Evolutionary conservation across 1,140 invertebrate genomes (phyloP).

Genomic region (Drosophila fuyamai): DNA sequence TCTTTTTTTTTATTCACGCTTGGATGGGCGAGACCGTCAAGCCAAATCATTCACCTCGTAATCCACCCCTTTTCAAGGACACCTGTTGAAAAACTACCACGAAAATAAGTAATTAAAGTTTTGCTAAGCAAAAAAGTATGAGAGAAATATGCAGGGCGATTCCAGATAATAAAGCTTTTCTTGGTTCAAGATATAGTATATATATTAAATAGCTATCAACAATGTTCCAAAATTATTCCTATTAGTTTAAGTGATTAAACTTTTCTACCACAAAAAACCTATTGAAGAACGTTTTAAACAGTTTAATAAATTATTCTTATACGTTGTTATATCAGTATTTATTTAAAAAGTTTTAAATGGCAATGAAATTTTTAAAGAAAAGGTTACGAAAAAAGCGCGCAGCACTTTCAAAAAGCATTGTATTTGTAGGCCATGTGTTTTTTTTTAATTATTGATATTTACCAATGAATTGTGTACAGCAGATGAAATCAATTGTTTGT

Average conservation of each 20-base stretch:
- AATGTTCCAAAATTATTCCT: too few relatives aligned
- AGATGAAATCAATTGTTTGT: slow-evolving; percentile 1
- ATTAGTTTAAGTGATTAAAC: too few relatives aligned
- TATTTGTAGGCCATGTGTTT: slow-evolving; percentile 1
- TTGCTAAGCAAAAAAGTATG: too few relatives aligned
- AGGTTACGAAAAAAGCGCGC: too few relatives aligned
- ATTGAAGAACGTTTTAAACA: too few relatives aligned
- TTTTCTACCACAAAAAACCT: too few relatives aligned
- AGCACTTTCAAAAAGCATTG: too few relatives aligned
- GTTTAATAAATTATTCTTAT: too few relatives aligned
- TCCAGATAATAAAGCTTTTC: neutral
- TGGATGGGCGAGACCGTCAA: slow-evolving; percentile 3
- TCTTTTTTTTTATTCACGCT: slow-evolving; percentile 2
- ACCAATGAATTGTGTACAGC: neutral
- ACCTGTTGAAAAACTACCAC: slow-evolving; percentile 25
- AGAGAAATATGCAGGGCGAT: neutral
- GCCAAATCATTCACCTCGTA: slow-evolving; percentile 25
- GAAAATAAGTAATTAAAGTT: neutral
- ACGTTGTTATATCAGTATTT: too few relatives aligned
- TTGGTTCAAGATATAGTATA: neutral
- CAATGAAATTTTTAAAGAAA: neutral
- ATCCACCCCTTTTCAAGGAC: neutral
- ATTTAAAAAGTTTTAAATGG: too few relatives aligned
- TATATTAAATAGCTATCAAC: too few relatives aligned
- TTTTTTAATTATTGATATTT: neutral